A percentile compares a stretch with the other conserved stretches of the same genome.
Evolutionary conservation across 1,140 invertebrate species (phyloP).

Genomic region (Harpegnathos saltator): DNA sequence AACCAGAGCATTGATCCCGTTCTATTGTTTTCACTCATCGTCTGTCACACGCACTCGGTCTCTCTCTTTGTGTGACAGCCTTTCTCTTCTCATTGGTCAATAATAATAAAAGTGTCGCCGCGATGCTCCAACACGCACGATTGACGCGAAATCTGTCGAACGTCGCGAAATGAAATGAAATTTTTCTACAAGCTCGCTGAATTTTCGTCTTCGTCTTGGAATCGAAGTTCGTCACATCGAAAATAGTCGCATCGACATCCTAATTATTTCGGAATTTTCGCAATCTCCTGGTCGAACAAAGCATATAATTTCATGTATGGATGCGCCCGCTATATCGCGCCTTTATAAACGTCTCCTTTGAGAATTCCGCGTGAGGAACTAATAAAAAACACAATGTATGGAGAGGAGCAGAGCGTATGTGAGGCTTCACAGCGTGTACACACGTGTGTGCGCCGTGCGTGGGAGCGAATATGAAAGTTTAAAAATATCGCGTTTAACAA

Average conservation of each 20-base stretch:
- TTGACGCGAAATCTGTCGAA: conserved; percentile 24
- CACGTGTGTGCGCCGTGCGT: too few relatives aligned
- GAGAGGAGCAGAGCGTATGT: neutral
- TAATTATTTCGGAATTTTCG: too few relatives aligned
- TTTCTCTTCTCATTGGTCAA: conserved; percentile 54
- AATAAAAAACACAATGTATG: conserved; percentile 7
- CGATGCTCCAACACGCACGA: conserved; percentile 21
- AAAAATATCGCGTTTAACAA: conserved; percentile 28
- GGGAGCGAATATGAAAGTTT: neutral
- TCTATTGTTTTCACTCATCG: conserved; percentile 44
- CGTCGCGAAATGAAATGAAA: neutral
- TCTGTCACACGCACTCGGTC: conserved; percentile 44
- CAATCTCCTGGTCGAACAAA: neutral
- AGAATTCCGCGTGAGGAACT: neutral
- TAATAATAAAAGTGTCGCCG: conserved; percentile 54
- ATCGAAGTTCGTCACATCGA: too few relatives aligned
- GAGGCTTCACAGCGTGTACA: neutral
- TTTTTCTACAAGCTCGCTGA: neutral
- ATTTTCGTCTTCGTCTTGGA: neutral
- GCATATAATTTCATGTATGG: neutral
- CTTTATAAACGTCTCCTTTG: conserved; percentile 17
- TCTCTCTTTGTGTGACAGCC: conserved; percentile 38
- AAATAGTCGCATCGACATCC: conserved; percentile 12
- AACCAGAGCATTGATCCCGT: conserved; percentile 48
- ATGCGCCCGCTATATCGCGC: neutral